Conservation (phyloP, 1,140 invertebrate genomes). For the Ephestia elutella region DNA sequence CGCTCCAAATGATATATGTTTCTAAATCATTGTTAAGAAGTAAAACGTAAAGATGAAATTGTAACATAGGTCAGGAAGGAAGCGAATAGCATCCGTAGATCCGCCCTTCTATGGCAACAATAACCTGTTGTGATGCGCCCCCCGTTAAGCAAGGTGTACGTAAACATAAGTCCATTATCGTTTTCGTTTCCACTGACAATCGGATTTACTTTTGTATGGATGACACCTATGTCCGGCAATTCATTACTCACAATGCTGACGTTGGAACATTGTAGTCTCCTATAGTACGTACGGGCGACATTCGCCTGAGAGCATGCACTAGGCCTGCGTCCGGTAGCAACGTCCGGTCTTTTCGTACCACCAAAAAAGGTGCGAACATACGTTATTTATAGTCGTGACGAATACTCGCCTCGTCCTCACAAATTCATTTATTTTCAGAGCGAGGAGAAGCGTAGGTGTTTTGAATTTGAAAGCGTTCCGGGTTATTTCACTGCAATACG, state of each 20-base stretch:
- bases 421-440: conserved; percentile 52
- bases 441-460: conserved; percentile 46
- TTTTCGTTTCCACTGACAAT: conserved; percentile 26
- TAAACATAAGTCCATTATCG: conserved; percentile 21
- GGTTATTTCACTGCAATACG: conserved; percentile 3
- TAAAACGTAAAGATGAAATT: background rate
- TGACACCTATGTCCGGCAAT: conserved; percentile 53
- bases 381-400: conserved; percentile 66
- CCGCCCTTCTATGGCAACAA: conserved; percentile 22
- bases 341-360: conserved; percentile 66
- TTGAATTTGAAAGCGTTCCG: conserved; percentile 27
- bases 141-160: conserved; percentile 13
- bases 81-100: conserved; percentile 27
- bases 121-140: conserved; percentile 27
- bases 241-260: conserved; percentile 39
- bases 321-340: conserved; percentile 60
- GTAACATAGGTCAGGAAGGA: conserved; percentile 22
- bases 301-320: conserved; percentile 50
- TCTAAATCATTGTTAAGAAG: conserved; percentile 12
- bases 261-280: conserved; percentile 30
- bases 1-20: conserved; percentile 20
- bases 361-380: conserved; percentile 70
- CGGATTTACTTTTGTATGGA: conserved; percentile 47
- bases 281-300: conserved; percentile 41
- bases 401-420: conserved; percentile 41